Base-by-base conservation (phyloP, 2,888 invertebrate species). In the Scaptomyza caliginosa region DNA sequence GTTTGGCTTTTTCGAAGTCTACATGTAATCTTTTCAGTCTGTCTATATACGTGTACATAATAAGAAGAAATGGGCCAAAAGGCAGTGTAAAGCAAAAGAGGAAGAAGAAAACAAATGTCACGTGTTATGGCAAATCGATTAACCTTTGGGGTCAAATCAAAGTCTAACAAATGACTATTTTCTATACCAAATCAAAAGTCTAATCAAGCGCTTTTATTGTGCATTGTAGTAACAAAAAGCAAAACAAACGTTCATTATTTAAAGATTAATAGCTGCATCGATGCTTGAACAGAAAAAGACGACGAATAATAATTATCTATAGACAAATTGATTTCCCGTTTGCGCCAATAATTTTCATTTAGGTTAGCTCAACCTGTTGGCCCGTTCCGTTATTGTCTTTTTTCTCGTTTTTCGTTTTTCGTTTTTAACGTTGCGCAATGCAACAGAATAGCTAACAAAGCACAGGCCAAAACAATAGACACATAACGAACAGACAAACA, bases 391-490 rank as follows among this genome's bases (percentile, higher is more conserved):
- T 77, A 26, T 60, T 64, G 51, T 50, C 49, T 32, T 39, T 43
- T 36, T 48, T 39, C n/a, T n/a, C n/a, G n/a, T 21, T 19, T 40
- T 11, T 60, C 45, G 32, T 45, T 30, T 23, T 39, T 57, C 45
- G 6, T 38, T 32, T 50, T 51, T 7, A 43, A 23, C 38, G 57
- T 81, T 75, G 84, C 75, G 67, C 77, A 81, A 80, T 81, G 80
- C 81, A 81, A 75, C 84, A 80, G 81, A 83, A 81, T 84, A 64
- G 67, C 70, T 64, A 84, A 81, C 75, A 75, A 64, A 72, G 72
- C 69, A 56, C 56, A 52, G 17, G 45, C 43, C 70, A 70, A 77
- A 56, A 81, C 81, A 81, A 81, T 75, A 45, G 70, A 51, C 64
- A 48, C 67, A 70, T 64, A 77, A 81, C 81, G 65, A 76, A 73